Base-by-base conservation (phyloP, 2,797 vertebrate genomes). In the Cuculus canorus region DNA sequence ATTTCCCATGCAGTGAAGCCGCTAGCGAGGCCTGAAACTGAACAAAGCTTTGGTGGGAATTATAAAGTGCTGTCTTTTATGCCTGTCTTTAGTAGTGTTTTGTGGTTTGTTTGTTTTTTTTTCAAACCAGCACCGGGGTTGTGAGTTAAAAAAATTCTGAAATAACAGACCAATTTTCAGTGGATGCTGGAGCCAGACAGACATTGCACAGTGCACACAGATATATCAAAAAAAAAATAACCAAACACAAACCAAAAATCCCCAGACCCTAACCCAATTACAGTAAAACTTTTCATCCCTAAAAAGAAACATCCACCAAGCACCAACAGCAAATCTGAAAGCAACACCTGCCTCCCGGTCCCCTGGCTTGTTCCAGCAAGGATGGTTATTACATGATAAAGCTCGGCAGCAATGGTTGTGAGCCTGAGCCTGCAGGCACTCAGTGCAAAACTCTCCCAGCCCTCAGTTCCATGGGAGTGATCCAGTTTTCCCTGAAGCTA, bases 391-490 rank as follows among this genome's bases (percentile, higher is more conserved):
- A 85, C 16, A 1, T 30, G 73, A 57, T 19, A 56, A 61, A 92
- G 77, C 82, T 90, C 82, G 92, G 91, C 92, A 83, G 95, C 87
- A 82, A 63, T 41, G 59, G 59, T 60, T 61, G 60, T 69, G 93
- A 95, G 82, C 93, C 88, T 88, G 92, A 91, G 73, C 92, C 88
- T 80, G 95, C 95, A 95, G 88, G 91, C 94, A 94, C 86, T 76
- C 90, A 71, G 93, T 92, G 83, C 92, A 83, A 71, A 87, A 64
- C 69, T 66, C 92, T 76, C 88, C 73, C 7, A 0, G 82, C 7
- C 1, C 41, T 94, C 91, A 91, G 91, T 87, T 82, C 85, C 77
- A 17, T 5, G 61, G 79, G 86, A 86, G 59, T 17, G 18, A 90
- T 86, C 94, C 71, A 52, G 61, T 52, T 85, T 59, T 69, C 11